Evolutionary conservation across 2,113 vertebrate genomes (phyloP), one percentile per base, ranked within the genome.

Genomic region (Coracopsis vasa): DNA sequence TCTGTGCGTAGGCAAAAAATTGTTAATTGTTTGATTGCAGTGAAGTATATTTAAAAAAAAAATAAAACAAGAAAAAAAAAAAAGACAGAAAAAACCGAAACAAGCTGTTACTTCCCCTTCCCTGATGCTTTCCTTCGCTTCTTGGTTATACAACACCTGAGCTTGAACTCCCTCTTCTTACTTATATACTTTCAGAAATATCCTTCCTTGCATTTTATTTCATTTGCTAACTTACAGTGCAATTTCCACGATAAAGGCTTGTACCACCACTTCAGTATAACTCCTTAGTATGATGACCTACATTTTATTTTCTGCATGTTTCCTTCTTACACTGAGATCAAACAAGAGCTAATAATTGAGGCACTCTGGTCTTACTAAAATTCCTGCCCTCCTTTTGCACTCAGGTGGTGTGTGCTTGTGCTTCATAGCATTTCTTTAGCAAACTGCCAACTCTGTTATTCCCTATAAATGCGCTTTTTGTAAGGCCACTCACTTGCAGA

Each of bases 291-390:
- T 21, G 89, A 94, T 97, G 96, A 92, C 95, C 96, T 95, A 95
- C 77, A 97, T 96, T 96, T 81, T 80, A 37, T 92, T 89, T 95
- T 92, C 88, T 92, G 80, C 77, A 37, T 81, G 61, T 80, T 95
- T 81, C 47, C 47, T 95, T 60, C 83, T 95, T 92, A 74, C 1
- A 3, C 69, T 51, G 86, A 95, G 93, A 96, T 96, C 94, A 97
- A 97, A 96, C 69, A n/a, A 92, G 61, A 74, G 44, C 65, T 95
- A 80, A 92, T 81, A 86, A 94, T 56, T 64, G 80, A 85, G 65
- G 80, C 86, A 35, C 25, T 20, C 69, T 65, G 77, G 80, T 92
- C 88, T 67, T 47, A 47, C 56, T 78, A 41, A 93, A 93, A 95
- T 91, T 54, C 61, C 65, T 50, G 69, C 42, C 69, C 79, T 91